Base-by-base conservation (phyloP, 53 echinoderm and acorn worm species). In the Apostichopus leukothele region DNA sequence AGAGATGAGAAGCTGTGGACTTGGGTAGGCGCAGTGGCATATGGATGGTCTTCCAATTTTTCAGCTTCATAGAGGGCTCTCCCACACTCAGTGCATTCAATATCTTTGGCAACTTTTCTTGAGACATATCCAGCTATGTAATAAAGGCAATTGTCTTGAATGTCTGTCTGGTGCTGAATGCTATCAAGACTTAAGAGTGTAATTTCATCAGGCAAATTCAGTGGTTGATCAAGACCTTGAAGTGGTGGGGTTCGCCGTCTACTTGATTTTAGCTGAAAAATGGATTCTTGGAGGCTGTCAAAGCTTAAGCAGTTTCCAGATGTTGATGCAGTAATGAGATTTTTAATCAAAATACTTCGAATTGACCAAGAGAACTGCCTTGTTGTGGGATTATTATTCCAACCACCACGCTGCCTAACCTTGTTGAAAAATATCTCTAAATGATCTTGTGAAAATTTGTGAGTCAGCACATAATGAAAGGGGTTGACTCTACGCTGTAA, bases 301-400 rank as follows among this genome's bases (percentile, higher is more conserved):
- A 81, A 81, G 83, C 83, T 57, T 11, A 81, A 11, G 52, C 60
- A 52, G 54, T 81, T 81, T 75, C 75, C 75, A 25, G 75, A 16
- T 5, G n/a, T 16, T 75, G 19, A 75, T 75, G n/a, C 19, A 16
- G 75, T 75, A 6, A 75, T 75, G 9, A 16, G 83, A 57, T 81
- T 91, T 90, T 90, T 90, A 79, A 79, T 55, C 55, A 92, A 76
- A 78, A 92, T 86, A 21, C 53, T 78, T 21, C 92, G 52, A 21
- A 92, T 78, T 9, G 90, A 67, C 92, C 87, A 92, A 13, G 90
- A 85, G 50, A 90, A 92, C 20, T 90, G 92, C 12, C 87, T 54
- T 22, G 75, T 63, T 50, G 87, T 90, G 4, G 92, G 88, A 66
- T 90, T 88, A 14, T 90, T 92, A 50, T 87, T 92, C 90, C 92